Conservation (phyloP, 2,113 vertebrate genomes). For the Aphyosemion australe region DNA sequence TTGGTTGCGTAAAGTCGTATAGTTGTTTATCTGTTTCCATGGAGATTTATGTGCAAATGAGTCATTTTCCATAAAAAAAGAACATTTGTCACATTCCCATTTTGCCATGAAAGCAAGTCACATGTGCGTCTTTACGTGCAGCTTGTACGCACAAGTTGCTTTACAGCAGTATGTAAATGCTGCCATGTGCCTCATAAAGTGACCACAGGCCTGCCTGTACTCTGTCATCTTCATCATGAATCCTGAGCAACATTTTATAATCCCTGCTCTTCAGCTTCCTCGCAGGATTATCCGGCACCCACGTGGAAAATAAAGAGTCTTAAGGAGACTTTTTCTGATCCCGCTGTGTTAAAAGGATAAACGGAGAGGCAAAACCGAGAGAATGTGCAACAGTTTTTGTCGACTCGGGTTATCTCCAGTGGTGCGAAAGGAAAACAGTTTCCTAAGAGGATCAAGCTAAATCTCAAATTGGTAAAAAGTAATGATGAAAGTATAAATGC, state of each 20-base stretch:
- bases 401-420: slow-evolving; percentile 22
- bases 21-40: too few species aligned
- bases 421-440: slow-evolving; percentile 46
- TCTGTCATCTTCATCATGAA: slow-evolving; percentile 51
- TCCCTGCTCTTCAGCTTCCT: slow-evolving; percentile 52
- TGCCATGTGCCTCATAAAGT: slow-evolving; percentile 27
- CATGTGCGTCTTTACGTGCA: slow-evolving; percentile 2
- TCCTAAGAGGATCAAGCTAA: slow-evolving; percentile 57
- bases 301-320: slow-evolving; percentile 59
- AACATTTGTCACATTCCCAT: background rate
- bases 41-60: too few species aligned
- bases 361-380: slow-evolving; percentile 16
- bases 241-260: slow-evolving; percentile 46
- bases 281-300: slow-evolving; percentile 55
- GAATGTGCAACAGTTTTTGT: slow-evolving; percentile 24
- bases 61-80: too few species aligned
- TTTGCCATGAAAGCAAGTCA: background rate
- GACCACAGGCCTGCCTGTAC: slow-evolving; percentile 17
- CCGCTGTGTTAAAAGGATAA: slow-evolving; percentile 51
- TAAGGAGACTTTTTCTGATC: slow-evolving; percentile 56
- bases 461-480: slow-evolving; percentile 26
- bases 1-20: too few species aligned
- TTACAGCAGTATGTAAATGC: slow-evolving; percentile 1
- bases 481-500: background rate
- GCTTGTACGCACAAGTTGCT: background rate